A percentile compares a stretch with the other conserved stretches of the same genome.
Conservation (phyloP, 2,113 vertebrate genomes). For the Thamnaconus septentrionalis region DNA sequence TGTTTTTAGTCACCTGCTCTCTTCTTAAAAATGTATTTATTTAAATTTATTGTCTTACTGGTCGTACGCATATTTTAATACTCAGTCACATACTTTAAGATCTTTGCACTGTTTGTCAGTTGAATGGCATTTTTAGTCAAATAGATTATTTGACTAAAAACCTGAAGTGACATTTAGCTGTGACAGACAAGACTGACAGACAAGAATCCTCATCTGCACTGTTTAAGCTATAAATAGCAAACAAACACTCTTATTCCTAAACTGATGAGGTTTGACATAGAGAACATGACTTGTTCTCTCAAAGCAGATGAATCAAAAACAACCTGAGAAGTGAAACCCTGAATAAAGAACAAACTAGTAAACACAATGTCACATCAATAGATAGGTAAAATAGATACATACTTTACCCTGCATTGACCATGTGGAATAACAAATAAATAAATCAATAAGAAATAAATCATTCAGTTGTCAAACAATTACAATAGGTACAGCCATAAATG, state of each 20-base stretch:
- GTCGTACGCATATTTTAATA: no score
- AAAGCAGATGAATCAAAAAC: constrained; percentile 64
- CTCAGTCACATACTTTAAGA: no score
- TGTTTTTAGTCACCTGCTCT: constrained; percentile 64
- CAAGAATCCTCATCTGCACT: no score
- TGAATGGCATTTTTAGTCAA: no score
- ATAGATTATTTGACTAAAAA: no score
- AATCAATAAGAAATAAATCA: constrained; percentile 65
- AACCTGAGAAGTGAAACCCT: constrained; percentile 51
- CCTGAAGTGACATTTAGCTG: no score
- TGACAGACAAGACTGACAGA: no score
- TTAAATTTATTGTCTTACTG: neutral
- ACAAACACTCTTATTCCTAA: no score
- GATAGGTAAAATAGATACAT: constrained; percentile 77
- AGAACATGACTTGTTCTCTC: neutral
- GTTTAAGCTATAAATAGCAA: no score
- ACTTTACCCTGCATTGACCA: constrained; percentile 79
- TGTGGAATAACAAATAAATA: constrained; percentile 71
- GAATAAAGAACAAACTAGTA: constrained; percentile 56
- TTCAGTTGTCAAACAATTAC: constrained; percentile 57
- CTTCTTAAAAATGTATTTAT: neutral
- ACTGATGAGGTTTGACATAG: no score
- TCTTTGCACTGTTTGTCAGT: no score
- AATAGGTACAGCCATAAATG: constrained; percentile 49
- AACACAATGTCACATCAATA: constrained; percentile 70